phyloP scores from a whole-genome alignment of 1,140 invertebrate species.

The Onthophagus taurus region DNA sequence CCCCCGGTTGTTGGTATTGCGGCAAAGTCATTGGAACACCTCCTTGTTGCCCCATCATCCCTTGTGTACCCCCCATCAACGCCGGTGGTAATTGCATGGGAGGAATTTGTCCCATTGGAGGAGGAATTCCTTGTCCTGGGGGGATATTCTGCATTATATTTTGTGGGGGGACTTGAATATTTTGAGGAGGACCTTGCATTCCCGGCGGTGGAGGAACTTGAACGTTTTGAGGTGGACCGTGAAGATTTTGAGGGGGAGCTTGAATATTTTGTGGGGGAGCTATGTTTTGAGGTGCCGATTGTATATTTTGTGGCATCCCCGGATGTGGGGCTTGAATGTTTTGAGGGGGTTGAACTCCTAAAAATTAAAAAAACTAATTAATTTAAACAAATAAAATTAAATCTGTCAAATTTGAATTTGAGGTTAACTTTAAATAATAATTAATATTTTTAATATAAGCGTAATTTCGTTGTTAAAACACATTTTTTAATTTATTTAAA shows the following conservation, averaged over 20 bases:
- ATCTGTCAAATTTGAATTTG: too few species aligned
- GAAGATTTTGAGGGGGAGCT: conserved; percentile 2
- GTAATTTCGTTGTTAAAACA: too few species aligned
- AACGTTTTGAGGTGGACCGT: conserved; percentile 7
- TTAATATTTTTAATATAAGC: too few species aligned
- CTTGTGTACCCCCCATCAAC: conserved; percentile 15
- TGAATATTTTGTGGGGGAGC: conserved; percentile 3
- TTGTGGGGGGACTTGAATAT: conserved; percentile 7
- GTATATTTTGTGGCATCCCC: conserved; percentile 12
- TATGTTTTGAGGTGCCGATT: conserved; percentile 5
- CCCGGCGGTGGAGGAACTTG: conserved; percentile 21
- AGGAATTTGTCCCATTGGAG: conserved; percentile 20
- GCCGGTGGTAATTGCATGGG: conserved; percentile 17
- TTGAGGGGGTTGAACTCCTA: too few species aligned
- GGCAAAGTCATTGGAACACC: not conserved
- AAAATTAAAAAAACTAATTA: too few species aligned
- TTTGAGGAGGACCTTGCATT: conserved; percentile 1
- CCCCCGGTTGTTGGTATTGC: conserved; percentile 22
- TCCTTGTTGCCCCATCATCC: too few species aligned
- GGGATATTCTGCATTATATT: conserved; percentile 18
- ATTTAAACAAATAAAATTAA: too few species aligned
- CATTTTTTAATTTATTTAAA: too few species aligned
- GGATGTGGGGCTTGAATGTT: conserved; percentile 1
- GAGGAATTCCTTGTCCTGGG: conserved; percentile 20
- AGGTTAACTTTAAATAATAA: too few species aligned